phyloP scores from a whole-genome alignment of 2,797 vertebrate species.

The Enteromius mattozi region DNA sequence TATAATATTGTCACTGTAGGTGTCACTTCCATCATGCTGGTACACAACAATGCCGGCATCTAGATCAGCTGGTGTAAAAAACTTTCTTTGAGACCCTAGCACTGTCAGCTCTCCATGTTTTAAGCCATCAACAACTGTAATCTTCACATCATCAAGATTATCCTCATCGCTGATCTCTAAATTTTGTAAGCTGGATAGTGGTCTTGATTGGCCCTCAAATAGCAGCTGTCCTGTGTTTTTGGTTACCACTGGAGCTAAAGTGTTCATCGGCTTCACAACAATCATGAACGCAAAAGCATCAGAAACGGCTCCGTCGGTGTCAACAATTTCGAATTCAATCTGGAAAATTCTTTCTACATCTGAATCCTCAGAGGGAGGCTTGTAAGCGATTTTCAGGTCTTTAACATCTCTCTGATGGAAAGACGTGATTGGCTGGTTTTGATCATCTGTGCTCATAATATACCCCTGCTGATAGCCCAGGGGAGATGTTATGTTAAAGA shows the following conservation, averaged over 20 bases:
- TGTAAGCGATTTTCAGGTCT: constrained; percentile 89
- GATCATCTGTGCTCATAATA: constrained; percentile 87
- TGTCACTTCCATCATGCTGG: constrained; percentile 87
- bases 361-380: constrained; percentile 81
- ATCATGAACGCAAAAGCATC: constrained; percentile 87
- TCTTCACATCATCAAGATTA: constrained; percentile 82
- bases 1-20: constrained; percentile 88
- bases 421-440: constrained; percentile 82
- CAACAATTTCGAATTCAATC: constrained; percentile 85
- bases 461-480: constrained; percentile 77
- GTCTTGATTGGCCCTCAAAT: constrained; percentile 85
- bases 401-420: constrained; percentile 86
- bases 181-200: constrained; percentile 80
- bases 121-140: constrained; percentile 81
- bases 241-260: constrained; percentile 82
- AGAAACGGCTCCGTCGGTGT: constrained; percentile 82
- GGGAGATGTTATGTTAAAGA: constrained; percentile 84
- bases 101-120: constrained; percentile 81
- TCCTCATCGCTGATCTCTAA: constrained; percentile 87
- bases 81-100: constrained; percentile 70
- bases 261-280: constrained; percentile 88
- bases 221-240: constrained; percentile 84
- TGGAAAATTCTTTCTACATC: constrained; percentile 84
- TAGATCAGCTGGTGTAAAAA: constrained; percentile 83
- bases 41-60: constrained; percentile 83